Evolutionary conservation across 2,113 vertebrate species (phyloP).

Genomic region (Lethenteron reissneri): DNA sequence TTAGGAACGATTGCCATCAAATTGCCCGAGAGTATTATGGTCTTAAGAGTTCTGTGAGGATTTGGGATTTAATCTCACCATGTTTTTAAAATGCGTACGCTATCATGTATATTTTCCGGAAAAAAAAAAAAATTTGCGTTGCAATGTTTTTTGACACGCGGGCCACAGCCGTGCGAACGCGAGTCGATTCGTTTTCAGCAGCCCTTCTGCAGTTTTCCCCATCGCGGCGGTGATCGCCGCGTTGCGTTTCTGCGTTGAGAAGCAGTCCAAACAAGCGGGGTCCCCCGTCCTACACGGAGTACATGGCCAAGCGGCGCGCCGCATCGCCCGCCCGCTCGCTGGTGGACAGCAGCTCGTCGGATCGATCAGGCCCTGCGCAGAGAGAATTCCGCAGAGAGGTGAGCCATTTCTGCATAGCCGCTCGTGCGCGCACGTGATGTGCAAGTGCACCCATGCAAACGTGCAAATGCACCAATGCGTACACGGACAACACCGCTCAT

Average conservation of each 20-base stretch:
- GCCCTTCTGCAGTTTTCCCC: neutral
- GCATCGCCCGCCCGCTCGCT: slow-evolving; percentile 63
- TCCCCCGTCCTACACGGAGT: slow-evolving; percentile 87
- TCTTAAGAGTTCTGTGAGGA: too few relatives aligned
- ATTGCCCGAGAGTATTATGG: too few relatives aligned
- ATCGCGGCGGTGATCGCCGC: neutral
- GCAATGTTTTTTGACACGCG: neutral
- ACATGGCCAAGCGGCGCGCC: slow-evolving; percentile 78
- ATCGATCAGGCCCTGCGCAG: slow-evolving; percentile 78
- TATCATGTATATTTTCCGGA: too few relatives aligned
- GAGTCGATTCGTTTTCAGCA: neutral
- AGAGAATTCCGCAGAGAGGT: slow-evolving; percentile 63
- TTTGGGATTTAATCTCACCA: too few relatives aligned
- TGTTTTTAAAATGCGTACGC: too few relatives aligned
- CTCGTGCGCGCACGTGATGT: slow-evolving; percentile 68
- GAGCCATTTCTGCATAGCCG: slow-evolving; percentile 29
- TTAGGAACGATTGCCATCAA: too few relatives aligned
- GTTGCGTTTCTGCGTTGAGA: slow-evolving; percentile 10
- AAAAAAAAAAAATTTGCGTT: neutral
- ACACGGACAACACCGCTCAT: too few relatives aligned
- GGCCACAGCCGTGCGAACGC: neutral
- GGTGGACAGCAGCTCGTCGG: slow-evolving; percentile 80
- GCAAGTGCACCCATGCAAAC: slow-evolving; percentile 64
- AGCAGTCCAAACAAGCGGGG: slow-evolving; percentile 89
- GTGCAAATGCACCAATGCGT: too few relatives aligned